Evolutionary conservation across 2,797 vertebrate genomes (phyloP), one percentile per base, ranked within the genome.

Genomic region (Pseudochirops corinnae): DNA sequence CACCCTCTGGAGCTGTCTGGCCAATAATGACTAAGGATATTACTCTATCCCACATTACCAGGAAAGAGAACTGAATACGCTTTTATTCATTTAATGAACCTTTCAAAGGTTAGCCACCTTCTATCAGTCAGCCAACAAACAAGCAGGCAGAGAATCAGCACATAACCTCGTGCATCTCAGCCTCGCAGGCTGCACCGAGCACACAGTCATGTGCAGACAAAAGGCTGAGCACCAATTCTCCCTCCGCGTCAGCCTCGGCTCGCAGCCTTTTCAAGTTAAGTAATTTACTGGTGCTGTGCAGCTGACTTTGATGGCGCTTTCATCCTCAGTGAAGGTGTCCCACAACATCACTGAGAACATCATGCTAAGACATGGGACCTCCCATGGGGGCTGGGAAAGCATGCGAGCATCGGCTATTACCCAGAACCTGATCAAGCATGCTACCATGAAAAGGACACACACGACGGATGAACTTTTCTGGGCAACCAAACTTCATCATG

Each of bases 1-100:
- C 60, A 33, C 33, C n/a, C n/a, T 62, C 33, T 33, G 60, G 60
- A 62, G 10, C 14, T 33, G 60, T 67, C 18, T 14, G 33, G 33
- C 14, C 31, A n/a, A 57, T 26, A 57, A 57, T 57, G 10, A 57
- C 56, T 57, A 57, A 67, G 14, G 12, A 67, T 67, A n/a, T 16
- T n/a, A 67, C 14, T 62, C 60, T n/a, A 67, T 57, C 28, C 7
- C 56, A 57, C 56, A 28, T n/a, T 62, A 33, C 12, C 60, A 62
- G 29, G 60, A 33, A 33, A 62, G 60, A 62, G 31, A 62, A 62
- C 33, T 33, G 33, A 16, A 5, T 55, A 57, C 92, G 57, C 16
- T 82, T 60, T 92, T 93, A 91, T 55, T 90, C 93, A 95, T 56
- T 96, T 62, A 96, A 33, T 56, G 90, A 94, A 58, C 50, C 60